These are phyloP conservation scores for Limnothrissa miodon DNA, from an alignment of 2,113 vertebrate species.

Conservation along the genomic window DNA sequence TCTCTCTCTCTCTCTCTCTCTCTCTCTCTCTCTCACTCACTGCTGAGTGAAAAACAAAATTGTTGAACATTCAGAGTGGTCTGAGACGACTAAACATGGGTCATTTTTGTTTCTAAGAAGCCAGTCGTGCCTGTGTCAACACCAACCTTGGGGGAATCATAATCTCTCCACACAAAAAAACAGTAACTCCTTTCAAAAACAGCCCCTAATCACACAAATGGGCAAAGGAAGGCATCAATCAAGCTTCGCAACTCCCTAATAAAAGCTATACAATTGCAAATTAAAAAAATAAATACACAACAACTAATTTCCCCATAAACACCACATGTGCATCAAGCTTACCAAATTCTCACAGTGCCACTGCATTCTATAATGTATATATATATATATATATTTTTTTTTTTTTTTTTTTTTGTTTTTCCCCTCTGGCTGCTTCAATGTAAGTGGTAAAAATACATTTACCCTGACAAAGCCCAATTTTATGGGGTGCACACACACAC, in stretches of 20 bases:
- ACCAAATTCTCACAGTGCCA: neutral
- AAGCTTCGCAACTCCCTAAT: neutral
- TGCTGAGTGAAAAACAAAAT: neutral
- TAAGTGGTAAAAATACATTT: neutral
- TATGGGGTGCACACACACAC: neutral
- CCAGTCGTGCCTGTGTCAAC: neutral
- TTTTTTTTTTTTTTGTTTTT: no score
- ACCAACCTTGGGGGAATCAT: neutral
- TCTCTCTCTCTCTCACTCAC: neutral
- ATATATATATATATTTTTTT: neutral
- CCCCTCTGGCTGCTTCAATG: neutral
- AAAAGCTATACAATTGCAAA: neutral
- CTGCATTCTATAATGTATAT: neutral
- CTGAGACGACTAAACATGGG: neutral
- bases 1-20: neutral
- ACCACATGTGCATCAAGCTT: neutral
- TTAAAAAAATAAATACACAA: conserved; percentile 21
- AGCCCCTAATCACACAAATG: neutral
- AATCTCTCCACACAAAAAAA: neutral
- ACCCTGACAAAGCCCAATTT: neutral
- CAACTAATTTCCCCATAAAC: conserved; percentile 64
- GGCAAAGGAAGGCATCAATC: neutral
- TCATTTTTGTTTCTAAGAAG: conserved; percentile 3
- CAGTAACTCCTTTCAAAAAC: neutral
- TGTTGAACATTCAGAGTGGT: neutral